A percentile compares a stretch with the other conserved stretches of the same genome.
These are phyloP conservation scores for Anser cygnoides DNA, from an alignment of 2,113 vertebrate genomes.

Conservation along the genomic window DNA sequence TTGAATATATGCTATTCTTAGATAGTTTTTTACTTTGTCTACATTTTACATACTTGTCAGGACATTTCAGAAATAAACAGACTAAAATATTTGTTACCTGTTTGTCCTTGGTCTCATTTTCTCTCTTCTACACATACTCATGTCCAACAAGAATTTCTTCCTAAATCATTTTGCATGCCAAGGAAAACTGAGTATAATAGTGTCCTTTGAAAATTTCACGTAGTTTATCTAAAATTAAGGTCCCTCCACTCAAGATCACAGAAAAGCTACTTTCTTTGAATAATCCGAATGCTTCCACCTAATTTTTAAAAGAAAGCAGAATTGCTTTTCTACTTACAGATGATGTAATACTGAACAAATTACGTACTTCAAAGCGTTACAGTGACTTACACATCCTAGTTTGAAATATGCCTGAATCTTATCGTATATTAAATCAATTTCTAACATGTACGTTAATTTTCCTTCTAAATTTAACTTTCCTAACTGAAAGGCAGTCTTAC, in stretches of 20 bases:
- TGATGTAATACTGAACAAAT: neutral
- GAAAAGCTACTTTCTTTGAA: neutral
- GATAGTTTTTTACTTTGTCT: neutral
- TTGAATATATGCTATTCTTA: neutral
- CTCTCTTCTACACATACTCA: neutral
- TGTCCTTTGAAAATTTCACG: neutral
- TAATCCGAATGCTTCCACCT: neutral
- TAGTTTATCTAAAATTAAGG: neutral
- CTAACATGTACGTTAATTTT: neutral
- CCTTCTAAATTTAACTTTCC: neutral
- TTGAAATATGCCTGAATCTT: neutral
- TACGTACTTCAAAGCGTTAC: neutral
- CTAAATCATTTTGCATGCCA: neutral
- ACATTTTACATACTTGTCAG: neutral
- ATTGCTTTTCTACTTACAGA: neutral
- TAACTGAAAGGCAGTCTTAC: neutral
- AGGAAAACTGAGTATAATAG: neutral
- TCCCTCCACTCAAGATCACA: neutral
- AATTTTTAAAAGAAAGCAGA: neutral
- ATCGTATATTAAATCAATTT: neutral
- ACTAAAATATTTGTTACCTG: neutral
- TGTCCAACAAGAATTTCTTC: neutral
- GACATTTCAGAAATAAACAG: neutral
- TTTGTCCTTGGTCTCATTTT: neutral
- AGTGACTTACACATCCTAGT: neutral